phyloP scores from a whole-genome alignment of 2,113 vertebrate genomes.

The Stomatorhinus ivindoensis region DNA sequence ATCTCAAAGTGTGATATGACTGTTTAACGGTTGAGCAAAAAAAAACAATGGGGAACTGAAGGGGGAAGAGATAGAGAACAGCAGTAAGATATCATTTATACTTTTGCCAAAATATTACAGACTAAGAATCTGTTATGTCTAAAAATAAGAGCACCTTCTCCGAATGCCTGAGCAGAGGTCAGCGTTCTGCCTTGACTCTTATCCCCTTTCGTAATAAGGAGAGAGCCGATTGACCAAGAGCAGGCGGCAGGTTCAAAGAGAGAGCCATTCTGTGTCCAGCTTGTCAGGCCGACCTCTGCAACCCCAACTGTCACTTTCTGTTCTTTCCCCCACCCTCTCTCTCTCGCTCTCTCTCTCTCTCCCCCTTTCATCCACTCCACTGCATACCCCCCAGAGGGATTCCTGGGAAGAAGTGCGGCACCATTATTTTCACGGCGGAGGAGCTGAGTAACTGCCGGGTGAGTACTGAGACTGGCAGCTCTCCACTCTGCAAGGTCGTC shows the following conservation, averaged over 20 bases:
- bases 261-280: background rate
- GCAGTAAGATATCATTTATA: background rate
- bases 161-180: background rate
- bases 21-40: background rate
- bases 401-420: slow-evolving; percentile 73
- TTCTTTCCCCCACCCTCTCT: background rate
- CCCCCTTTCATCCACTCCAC: background rate
- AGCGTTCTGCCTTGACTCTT: background rate
- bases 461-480: slow-evolving; percentile 33
- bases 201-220: background rate
- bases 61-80: background rate
- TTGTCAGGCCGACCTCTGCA: background rate
- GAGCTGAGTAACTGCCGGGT: slow-evolving; percentile 78
- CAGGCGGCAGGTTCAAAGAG: background rate
- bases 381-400: slow-evolving; percentile 54
- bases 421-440: slow-evolving; percentile 67
- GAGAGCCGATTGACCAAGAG: background rate
- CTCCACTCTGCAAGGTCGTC: background rate
- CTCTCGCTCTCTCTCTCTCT: background rate
- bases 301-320: background rate
- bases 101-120: background rate
- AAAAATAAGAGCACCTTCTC: slow-evolving; percentile 5
- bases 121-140: background rate
- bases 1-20: background rate
- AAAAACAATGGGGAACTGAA: background rate